Evolutionary conservation across 2,797 vertebrate genomes (phyloP), one percentile per base, ranked within the genome.

Genomic region (Perdix hodgsoniae): DNA sequence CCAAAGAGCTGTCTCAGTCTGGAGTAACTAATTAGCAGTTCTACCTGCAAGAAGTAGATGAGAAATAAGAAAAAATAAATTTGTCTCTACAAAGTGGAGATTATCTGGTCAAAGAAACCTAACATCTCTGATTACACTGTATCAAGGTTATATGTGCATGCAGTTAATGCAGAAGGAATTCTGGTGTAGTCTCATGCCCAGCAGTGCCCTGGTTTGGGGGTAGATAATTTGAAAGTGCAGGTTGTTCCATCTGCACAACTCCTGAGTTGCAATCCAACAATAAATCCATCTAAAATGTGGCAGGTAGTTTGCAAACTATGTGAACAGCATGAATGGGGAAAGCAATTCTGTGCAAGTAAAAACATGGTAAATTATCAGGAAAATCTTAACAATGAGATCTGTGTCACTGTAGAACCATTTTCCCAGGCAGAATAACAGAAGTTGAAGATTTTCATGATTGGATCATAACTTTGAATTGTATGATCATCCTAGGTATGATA

Each of bases 341-440:
- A 91, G 29, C 29, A 70, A 49, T 42, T 42, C 63, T 66, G 14
- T 70, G n/a, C 92, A 90, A 52, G 84, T 73, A 52, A 85, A 81
- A 82, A 76, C 88, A 78, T 13, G 82, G 39, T 2, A 74, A 85
- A 21, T 45, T 85, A 88, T 86, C 74, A 66, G 56, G 61, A 52
- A 93, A 70, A 94, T 95, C 95, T 94, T 23, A 39, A 10, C 24
- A 47, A 23, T 2, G 59, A 91, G 66, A 70, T 86, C 80, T 81
- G 27, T 91, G 83, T 60, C 94, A 82, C 9, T 60, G 44, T 6
- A 54, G 66, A 92, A 91, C 26, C 44, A 76, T 91, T 95, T 83
- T 93, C 76, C 83, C 83, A 92, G 72, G 90, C 3, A 23, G 33
- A 81, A 47, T 47, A 78, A 90, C 33, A 82, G 71, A 54, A 78